Conservation (phyloP, 1,140 invertebrate species). For the Rhizoglyphus robini region DNA sequence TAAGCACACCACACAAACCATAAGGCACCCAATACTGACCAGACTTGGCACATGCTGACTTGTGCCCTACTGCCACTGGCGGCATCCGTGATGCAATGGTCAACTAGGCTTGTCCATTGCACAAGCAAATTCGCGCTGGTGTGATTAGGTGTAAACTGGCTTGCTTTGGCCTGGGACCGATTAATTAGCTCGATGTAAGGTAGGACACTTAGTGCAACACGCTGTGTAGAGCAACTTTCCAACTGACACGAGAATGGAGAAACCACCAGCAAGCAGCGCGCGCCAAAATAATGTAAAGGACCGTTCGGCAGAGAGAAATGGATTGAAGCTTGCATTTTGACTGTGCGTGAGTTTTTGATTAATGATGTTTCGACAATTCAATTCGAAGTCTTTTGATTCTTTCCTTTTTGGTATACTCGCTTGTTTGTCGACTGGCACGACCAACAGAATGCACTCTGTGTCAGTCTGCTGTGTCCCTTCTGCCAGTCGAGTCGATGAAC, state of each 20-base stretch:
- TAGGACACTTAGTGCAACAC: no score
- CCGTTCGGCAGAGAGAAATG: not conserved
- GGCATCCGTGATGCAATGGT: no score
- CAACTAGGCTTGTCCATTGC: no score
- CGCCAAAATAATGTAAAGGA: no score
- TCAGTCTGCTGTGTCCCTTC: constrained; percentile 1
- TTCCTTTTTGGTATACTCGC: not conserved
- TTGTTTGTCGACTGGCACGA: constrained; percentile 1
- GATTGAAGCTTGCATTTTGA: not conserved
- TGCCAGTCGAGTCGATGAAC: no score
- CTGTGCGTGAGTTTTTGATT: not conserved
- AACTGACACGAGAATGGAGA: no score
- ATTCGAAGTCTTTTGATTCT: constrained; percentile 1
- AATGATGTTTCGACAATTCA: not conserved
- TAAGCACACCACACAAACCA: not conserved
- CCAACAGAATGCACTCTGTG: not conserved
- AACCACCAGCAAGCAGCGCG: not conserved
- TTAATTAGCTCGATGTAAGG: no score
- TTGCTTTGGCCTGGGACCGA: no score
- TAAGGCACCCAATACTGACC: no score
- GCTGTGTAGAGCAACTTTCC: no score
- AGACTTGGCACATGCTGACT: not conserved
- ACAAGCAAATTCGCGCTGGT: no score
- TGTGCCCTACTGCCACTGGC: not conserved
- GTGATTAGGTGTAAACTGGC: no score